Evolutionary conservation across 2,797 vertebrate species (phyloP).

Genomic region (Xerus rutilus): DNA sequence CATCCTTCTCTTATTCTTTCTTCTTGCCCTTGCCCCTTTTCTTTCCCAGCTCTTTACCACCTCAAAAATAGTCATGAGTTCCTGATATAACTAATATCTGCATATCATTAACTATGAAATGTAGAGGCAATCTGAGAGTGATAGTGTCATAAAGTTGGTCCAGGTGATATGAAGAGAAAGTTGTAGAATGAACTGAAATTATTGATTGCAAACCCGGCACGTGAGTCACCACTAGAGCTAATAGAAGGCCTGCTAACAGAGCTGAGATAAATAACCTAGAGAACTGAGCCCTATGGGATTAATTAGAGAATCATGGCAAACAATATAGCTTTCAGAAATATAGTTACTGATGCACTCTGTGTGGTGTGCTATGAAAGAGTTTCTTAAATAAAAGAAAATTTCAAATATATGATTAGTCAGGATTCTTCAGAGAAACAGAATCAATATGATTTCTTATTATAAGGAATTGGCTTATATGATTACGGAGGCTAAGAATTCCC

Average conservation of each 20-base stretch:
- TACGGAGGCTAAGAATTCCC: background rate
- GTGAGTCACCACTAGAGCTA: background rate
- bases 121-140: background rate
- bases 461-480: background rate
- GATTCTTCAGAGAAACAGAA: constrained; percentile 31
- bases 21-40: background rate
- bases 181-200: background rate
- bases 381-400: constrained; percentile 39
- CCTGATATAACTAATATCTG: constrained; percentile 64
- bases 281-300: constrained; percentile 57
- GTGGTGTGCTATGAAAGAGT: constrained; percentile 26
- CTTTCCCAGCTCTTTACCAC: constrained; percentile 51
- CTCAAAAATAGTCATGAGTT: constrained; percentile 68
- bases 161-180: background rate
- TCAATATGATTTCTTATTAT: background rate
- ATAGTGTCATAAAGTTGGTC: constrained; percentile 15
- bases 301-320: constrained; percentile 69
- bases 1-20: too few species aligned
- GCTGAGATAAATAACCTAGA: constrained; percentile 59
- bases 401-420: background rate
- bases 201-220: constrained; percentile 36
- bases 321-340: constrained; percentile 48
- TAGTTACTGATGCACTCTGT: constrained; percentile 62
- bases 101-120: constrained; percentile 68
- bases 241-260: constrained; percentile 49